Evolutionary conservation across 2,113 vertebrate genomes (phyloP), one percentile per base, ranked within the genome.

Genomic region (Arizona elegans): DNA sequence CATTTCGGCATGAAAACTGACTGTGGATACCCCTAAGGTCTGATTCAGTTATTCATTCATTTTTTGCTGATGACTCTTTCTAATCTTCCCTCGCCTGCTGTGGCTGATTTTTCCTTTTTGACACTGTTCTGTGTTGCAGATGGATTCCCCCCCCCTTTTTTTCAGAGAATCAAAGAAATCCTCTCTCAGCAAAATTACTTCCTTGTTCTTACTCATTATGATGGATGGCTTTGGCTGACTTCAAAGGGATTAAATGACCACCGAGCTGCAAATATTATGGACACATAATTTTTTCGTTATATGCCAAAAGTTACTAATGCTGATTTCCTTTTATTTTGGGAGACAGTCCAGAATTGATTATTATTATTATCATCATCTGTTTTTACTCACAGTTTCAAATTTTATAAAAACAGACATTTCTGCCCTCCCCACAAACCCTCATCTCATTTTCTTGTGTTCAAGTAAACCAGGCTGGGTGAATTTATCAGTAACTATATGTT

Each of bases 11-110:
- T 38, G 33, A 81, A 38, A 3, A 38, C 70, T 1, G n/a, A 38
- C n/a, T 3, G 33, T 38, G 65, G 65, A 33, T 17, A 75, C 5
- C 65, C 65, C 33, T 81, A 19, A 81, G 15, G 15, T 19, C 70
- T 38, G 96, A 96, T 97, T 96, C 95, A 95, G 95, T 97, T 96
- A 96, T 95, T 95, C 95, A 90, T 90, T 54, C 75, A 94, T 95
- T 95, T 93, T 54, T n/a, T 88, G 53, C 92, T 86, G 92, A 93
- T 96, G 94, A 95, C 94, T 94, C 85, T 92, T 88, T 62, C 93
- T 96, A 96, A 97, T 95, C 95, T 95, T 88, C 93, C 56, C 90
- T 93, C 0, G 0, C 93, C 65, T 81, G 8, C 91, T 93, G 93
- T 38, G 15, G 24, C 91, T 96, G 95, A 95, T 94, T 94, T 96